These are phyloP conservation scores for Ammodytes marinus DNA, from an alignment of 2,113 vertebrate species.

Conservation along the genomic window DNA sequence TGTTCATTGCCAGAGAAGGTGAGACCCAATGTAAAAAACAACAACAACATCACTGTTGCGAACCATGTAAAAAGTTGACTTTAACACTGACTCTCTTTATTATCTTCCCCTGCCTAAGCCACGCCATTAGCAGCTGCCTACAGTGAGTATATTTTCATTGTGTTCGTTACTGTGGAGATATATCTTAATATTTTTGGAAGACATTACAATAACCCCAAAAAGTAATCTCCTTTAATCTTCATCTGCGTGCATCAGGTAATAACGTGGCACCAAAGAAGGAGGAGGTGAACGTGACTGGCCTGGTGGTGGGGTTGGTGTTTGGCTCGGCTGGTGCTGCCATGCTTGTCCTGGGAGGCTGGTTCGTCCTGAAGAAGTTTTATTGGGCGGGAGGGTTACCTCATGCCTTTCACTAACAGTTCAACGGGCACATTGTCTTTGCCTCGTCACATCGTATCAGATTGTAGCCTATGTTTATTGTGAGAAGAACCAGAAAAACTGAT, in stretches of 20 bases:
- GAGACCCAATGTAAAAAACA: conserved; percentile 1
- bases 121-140: conserved; percentile 40
- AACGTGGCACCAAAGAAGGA: not conserved
- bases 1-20: conserved; percentile 77
- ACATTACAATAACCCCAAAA: not conserved
- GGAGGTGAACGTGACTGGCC: conserved; percentile 51
- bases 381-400: conserved; percentile 33
- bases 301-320: conserved; percentile 74
- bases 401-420: conserved; percentile 46
- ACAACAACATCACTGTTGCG: not conserved
- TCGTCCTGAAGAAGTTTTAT: conserved; percentile 75
- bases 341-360: conserved; percentile 78
- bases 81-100: conserved; percentile 10
- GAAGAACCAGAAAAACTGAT: not conserved
- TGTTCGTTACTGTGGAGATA: not conserved
- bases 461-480: not conserved
- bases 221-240: not conserved
- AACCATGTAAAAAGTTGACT: not conserved
- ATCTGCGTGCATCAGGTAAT: conserved; percentile 45
- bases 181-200: not conserved
- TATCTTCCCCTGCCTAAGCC: conserved; percentile 17
- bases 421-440: not conserved
- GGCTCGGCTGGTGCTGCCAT: conserved; percentile 67
- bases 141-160: conserved; percentile 66
- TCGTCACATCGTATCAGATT: not conserved